phyloP scores from a whole-genome alignment of 2,797 vertebrate genomes.

The Rhabdomys pumilio region DNA sequence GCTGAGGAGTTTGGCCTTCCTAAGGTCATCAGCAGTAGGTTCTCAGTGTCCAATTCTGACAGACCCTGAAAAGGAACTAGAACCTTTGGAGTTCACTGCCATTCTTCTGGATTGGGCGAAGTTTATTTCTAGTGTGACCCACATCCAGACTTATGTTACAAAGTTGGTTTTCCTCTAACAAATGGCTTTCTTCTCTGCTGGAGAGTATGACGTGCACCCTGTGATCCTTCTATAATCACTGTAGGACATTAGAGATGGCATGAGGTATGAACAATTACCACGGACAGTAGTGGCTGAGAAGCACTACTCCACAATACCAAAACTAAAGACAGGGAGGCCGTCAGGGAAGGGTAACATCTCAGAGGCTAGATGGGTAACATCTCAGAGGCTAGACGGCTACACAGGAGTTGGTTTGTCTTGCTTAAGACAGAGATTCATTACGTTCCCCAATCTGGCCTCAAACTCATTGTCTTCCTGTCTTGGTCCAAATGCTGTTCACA shows the following conservation, averaged over 20 bases:
- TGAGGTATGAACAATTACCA: neutral
- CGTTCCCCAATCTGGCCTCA: neutral
- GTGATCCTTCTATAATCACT: neutral
- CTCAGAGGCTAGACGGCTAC: neutral
- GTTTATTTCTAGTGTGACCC: neutral
- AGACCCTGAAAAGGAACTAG: neutral
- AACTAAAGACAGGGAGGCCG: neutral
- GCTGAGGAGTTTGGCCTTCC: neutral
- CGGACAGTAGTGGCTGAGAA: neutral
- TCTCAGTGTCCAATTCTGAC: neutral
- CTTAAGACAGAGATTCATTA: neutral
- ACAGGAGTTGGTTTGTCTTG: neutral
- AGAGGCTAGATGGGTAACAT: neutral
- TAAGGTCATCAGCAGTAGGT: neutral
- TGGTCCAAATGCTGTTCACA: neutral
- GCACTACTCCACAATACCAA: neutral
- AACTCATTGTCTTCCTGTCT: neutral
- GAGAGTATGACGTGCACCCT: neutral
- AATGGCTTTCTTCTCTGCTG: neutral
- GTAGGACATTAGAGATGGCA: neutral
- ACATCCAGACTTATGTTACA: conserved; percentile 11
- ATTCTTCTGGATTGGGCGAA: neutral
- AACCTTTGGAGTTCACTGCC: neutral
- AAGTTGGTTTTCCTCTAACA: conserved; percentile 14
- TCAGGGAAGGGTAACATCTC: neutral